Conservation (phyloP, 2,113 vertebrate species). For the Lagopus leucura region DNA sequence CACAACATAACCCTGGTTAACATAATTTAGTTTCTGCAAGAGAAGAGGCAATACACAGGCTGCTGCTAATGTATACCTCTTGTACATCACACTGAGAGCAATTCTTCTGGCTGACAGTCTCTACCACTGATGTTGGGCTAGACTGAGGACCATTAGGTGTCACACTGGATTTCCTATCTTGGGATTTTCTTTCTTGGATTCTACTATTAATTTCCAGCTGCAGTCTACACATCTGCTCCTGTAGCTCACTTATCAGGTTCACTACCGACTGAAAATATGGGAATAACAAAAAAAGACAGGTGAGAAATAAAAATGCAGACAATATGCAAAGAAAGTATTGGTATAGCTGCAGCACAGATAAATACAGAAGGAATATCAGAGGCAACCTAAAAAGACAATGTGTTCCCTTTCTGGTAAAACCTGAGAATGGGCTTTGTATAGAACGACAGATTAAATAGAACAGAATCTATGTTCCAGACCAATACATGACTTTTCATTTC, state of each 20-base stretch:
- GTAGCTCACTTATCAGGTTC: constrained; percentile 98
- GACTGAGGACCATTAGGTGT: constrained; percentile 46
- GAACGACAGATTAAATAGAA: background rate
- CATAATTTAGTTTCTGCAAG: constrained; percentile 37
- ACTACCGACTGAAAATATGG: constrained; percentile 89
- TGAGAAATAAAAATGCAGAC: background rate
- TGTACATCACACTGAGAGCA: constrained; percentile 86
- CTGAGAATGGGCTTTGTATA: background rate
- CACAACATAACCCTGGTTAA: constrained; percentile 62
- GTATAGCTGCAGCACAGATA: background rate
- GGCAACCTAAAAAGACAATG: background rate
- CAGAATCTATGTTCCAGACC: background rate
- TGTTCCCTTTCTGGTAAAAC: background rate
- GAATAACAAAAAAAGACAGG: constrained; percentile 32
- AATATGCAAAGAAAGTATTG: background rate
- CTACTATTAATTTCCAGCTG: constrained; percentile 95
- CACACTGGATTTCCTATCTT: constrained; percentile 78
- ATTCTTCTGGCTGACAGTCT: constrained; percentile 78
- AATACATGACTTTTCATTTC: background rate
- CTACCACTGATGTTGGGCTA: constrained; percentile 68
- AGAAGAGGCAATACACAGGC: constrained; percentile 36
- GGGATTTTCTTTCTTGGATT: constrained; percentile 90
- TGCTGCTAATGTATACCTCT: constrained; percentile 80
- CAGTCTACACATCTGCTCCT: constrained; percentile 97
- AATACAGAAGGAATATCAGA: background rate